Evolutionary conservation across 2,113 vertebrate genomes (phyloP), one percentile per base, ranked within the genome.

Genomic region (Ameiurus melas): DNA sequence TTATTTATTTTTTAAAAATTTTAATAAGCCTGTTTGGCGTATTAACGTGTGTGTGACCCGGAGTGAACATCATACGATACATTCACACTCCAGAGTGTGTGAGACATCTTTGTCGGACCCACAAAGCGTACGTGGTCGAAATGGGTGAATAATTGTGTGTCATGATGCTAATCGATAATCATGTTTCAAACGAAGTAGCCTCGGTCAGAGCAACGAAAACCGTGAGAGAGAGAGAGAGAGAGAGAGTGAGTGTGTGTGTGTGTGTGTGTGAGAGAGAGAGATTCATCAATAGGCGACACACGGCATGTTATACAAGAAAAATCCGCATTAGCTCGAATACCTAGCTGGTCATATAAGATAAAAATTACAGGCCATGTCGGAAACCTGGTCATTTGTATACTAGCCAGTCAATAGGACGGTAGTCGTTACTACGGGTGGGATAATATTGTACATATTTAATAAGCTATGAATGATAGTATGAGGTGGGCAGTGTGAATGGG

Each of bases 61-160:
- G 33, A 33, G 16, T 55, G 16, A 22, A 58, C 30, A 58, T 36
- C 55, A 36, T 58, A 79, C 19, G 9, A 17, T 33, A 82, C 16
- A 17, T 22, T 7, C 70, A 58, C 51, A 64, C 36, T 66, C 55
- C 78, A 79, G 86, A 86, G 68, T 73, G 16, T 87, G 27, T 68
- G 39, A 82, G 19, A 82, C 77, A 75, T 68, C 68, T 85, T 83
- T 86, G 84, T 80, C 33, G 22, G 22, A 83, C n/a, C 62, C 80
- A 70, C 70, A 62, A 30, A 17, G 2, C 13, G 57, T 68, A 47
- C 79, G n/a, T n/a, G n/a, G 22, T 83, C 84, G 80, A 81, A 86
- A 86, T 88, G 85, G 86, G 84, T 83, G 83, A 92, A 87, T 88
- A 84, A 90, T 89, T 66, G 86, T 77, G 75, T 86, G 51, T 57